Evolutionary conservation across 1,140 invertebrate species (phyloP).

Genomic region (Megalopta genalis): DNA sequence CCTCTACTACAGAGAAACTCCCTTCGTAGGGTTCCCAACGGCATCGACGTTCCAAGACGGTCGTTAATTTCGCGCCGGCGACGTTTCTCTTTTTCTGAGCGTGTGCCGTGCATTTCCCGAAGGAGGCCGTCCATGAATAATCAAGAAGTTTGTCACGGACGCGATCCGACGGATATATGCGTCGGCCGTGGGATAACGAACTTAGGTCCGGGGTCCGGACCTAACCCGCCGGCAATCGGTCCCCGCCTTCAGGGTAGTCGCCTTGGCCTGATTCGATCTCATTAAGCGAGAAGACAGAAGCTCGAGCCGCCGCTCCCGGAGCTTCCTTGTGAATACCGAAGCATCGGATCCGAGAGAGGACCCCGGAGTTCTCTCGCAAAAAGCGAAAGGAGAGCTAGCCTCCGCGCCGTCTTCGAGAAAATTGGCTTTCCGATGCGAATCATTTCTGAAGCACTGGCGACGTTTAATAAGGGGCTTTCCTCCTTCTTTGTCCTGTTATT

Average conservation of each 20-base stretch:
- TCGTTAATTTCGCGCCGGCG: conserved; percentile 12
- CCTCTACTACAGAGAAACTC: too few species aligned
- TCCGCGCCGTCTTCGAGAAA: neutral
- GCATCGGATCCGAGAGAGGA: neutral
- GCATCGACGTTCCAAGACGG: conserved; percentile 19
- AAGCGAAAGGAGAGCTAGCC: neutral
- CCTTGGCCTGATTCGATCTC: conserved; percentile 43
- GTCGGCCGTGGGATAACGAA: conserved; percentile 28
- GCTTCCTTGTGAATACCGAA: conserved; percentile 36
- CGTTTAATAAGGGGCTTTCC: neutral
- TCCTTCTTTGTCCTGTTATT: neutral
- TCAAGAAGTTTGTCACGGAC: conserved; percentile 45
- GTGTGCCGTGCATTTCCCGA: neutral
- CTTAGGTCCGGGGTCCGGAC: conserved; percentile 15
- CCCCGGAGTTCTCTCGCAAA: neutral
- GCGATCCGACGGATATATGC: conserved; percentile 8
- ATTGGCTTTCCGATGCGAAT: conserved; percentile 10
- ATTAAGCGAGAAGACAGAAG: conserved; percentile 32
- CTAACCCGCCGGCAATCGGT: conserved; percentile 19
- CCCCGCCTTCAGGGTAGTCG: conserved; percentile 7
- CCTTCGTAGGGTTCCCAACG: neutral
- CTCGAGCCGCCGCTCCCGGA: neutral
- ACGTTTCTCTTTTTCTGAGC: neutral
- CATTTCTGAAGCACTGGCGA: neutral
- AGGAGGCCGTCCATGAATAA: neutral